Evolutionary conservation across 2,888 invertebrate species (phyloP).

Genomic region (Dilophus febrilis): DNA sequence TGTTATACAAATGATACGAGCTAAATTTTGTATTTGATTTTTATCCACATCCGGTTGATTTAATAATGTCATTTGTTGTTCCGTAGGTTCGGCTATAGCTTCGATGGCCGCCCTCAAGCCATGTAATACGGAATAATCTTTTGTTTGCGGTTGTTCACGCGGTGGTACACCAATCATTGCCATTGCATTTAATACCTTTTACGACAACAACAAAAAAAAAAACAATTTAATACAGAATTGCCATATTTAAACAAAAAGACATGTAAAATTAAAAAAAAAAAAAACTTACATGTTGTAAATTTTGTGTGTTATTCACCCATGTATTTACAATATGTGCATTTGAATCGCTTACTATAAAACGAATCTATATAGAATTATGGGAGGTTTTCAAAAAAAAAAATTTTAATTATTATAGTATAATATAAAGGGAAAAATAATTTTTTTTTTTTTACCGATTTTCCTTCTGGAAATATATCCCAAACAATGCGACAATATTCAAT

Average conservation of each 20-base stretch:
- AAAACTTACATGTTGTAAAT: slow-evolving; percentile 59
- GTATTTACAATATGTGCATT: slow-evolving; percentile 69
- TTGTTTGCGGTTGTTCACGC: slow-evolving; percentile 33
- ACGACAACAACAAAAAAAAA: slow-evolving; percentile 13
- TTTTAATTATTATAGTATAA: not conserved
- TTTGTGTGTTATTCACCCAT: slow-evolving; percentile 72
- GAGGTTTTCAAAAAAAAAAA: slow-evolving; percentile 26
- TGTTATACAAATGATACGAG: slow-evolving; percentile 80
- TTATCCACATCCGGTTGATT: slow-evolving; percentile 23
- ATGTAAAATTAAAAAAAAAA: slow-evolving; percentile 1
- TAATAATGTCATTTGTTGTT: slow-evolving; percentile 41
- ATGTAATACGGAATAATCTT: slow-evolving; percentile 55
- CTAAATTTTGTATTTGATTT: slow-evolving; percentile 28
- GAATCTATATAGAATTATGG: too few relatives aligned
- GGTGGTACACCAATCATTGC: slow-evolving; percentile 68
- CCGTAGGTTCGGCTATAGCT: slow-evolving; percentile 65
- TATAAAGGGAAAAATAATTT: too few relatives aligned
- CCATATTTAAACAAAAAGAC: not conserved
- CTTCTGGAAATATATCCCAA: slow-evolving; percentile 90
- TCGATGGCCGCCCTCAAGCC: slow-evolving; percentile 77
- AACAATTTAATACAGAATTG: not conserved
- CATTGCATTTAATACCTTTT: slow-evolving; percentile 62
- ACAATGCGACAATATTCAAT: slow-evolving; percentile 93
- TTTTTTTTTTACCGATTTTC: slow-evolving; percentile 58
- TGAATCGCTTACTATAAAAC: slow-evolving; percentile 78